Conservation (phyloP, 2,888 invertebrate species). For the Melieria crassipennis region DNA sequence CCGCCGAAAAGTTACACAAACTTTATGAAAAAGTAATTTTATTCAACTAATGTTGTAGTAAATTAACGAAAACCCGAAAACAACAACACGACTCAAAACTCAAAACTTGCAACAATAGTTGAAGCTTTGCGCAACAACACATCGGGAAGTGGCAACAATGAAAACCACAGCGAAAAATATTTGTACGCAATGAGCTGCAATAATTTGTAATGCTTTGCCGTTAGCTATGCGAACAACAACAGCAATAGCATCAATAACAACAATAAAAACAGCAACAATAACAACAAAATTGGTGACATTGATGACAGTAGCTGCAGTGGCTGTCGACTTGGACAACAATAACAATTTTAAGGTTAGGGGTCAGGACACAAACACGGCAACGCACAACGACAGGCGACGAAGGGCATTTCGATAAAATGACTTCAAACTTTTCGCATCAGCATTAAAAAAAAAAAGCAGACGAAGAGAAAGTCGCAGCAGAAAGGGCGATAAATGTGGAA, state of each 20-base stretch:
- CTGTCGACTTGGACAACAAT: no score
- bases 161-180: neutral
- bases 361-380: neutral
- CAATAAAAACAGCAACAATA: no score
- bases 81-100: neutral
- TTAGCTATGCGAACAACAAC: neutral
- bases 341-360: no score
- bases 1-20: neutral
- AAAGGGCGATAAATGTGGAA: neutral
- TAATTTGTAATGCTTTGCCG: slow-evolving; percentile 13
- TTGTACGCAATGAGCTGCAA: slow-evolving; percentile 16
- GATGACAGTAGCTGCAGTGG: no score
- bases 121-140: neutral
- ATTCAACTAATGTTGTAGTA: slow-evolving; percentile 3
- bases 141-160: neutral
- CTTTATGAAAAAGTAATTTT: neutral
- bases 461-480: neutral
- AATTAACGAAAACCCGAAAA: neutral
- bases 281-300: no score
- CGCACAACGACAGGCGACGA: neutral
- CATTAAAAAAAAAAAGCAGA: neutral
- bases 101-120: neutral
- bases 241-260: neutral
- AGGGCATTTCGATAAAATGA: neutral
- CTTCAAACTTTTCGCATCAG: neutral